Evolutionary conservation across 2,888 invertebrate genomes (phyloP), one percentile per base, ranked within the genome.

Genomic region (Seira ritae): DNA sequence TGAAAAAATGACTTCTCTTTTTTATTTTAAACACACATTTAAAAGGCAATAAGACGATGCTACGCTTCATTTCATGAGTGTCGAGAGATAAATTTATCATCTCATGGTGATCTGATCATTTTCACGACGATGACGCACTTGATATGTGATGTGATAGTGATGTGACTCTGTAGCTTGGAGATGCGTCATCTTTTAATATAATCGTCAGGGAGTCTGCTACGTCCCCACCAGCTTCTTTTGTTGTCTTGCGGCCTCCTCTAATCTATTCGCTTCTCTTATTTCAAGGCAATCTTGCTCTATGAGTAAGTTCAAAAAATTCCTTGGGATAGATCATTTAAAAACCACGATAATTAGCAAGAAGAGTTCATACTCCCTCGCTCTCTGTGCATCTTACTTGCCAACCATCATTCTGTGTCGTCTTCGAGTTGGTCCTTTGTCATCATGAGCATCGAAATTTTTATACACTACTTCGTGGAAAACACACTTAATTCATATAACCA

Each of bases 151-250:
- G n/a, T n/a, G n/a, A 31, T 31, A 8, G 3, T 31, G 31, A 31
- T 4, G 31, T 31, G 2, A 31, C 3, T 31, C 31, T 8, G 31
- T 8, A 31, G 2, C 8, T 31, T 8, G 8, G 8, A 31, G 60
- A 70, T 80, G 80, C 62, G 80, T 81, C 80, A 81, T 75, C 71
- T 55, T 71, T 22, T 15, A 31, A 80, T 60, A 50, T 55, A 60
- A 62, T 72, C 72, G 76, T 71, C 81, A 81, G 66, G 60, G 55
- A 71, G 81, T 81, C 76, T 81, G 55, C 31, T 31, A 31, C 3
- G 8, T 73, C 67, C 55, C 69, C 71, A 65, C 31, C 46, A 50
- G 31, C 31, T 67, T 31, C 31, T 31, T 31, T 31, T 31, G 31
- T 31, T 31, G 31, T 2, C 31, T 31, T 31, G 75, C 24, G 31